These are phyloP conservation scores for Fissipunctia ypsillon DNA, from an alignment of 2,888 invertebrate genomes.

Conservation along the genomic window DNA sequence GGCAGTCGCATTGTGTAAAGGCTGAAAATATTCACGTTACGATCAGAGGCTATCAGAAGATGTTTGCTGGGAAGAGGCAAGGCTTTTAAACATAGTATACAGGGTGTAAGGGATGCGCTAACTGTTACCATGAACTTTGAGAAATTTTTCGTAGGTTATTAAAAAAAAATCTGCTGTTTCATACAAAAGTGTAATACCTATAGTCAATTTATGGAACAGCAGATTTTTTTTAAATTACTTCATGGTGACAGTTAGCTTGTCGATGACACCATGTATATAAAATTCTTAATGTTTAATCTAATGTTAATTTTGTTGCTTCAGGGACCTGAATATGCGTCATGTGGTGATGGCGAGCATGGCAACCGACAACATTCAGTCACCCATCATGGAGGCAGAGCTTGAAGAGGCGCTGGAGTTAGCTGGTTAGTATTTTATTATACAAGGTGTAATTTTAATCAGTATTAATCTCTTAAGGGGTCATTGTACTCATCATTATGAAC, in stretches of 20 bases:
- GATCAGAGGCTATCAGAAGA: constrained; percentile 21
- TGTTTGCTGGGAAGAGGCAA: constrained; percentile 46
- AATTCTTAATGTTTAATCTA: not conserved
- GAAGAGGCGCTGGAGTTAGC: constrained; percentile 83
- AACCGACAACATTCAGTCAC: constrained; percentile 18
- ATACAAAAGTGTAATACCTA: not conserved
- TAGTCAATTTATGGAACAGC: not conserved
- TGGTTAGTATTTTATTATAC: constrained; percentile 75
- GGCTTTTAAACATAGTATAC: not conserved
- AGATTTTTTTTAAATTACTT: not conserved
- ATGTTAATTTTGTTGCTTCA: not conserved
- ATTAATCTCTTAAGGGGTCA: no score
- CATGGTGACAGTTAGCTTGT: not conserved
- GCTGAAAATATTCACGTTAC: not conserved
- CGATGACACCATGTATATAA: no score
- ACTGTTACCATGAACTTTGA: not conserved
- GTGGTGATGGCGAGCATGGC: constrained; percentile 48
- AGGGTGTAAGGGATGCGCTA: no score
- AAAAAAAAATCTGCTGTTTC: no score
- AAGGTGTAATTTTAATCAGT: no score
- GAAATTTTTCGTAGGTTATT: no score
- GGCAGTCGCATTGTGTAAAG: not conserved
- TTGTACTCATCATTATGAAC: no score
- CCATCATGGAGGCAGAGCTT: constrained; percentile 72
- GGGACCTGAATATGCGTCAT: constrained; percentile 55